Conservation (phyloP, 2,113 vertebrate genomes). For the Lophius piscatorius region DNA sequence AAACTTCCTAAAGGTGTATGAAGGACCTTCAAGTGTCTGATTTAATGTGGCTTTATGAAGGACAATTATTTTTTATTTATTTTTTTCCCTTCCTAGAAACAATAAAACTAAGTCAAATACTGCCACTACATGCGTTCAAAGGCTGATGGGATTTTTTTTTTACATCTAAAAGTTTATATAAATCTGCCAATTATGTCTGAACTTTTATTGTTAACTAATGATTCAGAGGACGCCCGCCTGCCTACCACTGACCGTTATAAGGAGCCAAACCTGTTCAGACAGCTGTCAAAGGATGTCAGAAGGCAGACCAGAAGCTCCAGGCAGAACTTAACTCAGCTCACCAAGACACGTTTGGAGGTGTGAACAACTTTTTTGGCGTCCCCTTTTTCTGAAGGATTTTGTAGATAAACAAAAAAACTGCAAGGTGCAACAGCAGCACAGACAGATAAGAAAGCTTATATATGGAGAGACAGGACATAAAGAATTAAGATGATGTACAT, state of each 20-base stretch:
- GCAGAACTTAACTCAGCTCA: constrained; percentile 47
- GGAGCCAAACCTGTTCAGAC: constrained; percentile 64
- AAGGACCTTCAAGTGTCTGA: constrained; percentile 6
- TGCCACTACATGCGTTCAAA: constrained; percentile 10
- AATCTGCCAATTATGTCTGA: no score
- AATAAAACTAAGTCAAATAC: constrained; percentile 10
- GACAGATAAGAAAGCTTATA: neutral
- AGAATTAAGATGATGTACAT: neutral
- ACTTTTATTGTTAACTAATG: constrained; percentile 28
- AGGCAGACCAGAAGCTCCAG: constrained; percentile 45
- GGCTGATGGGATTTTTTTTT: no score
- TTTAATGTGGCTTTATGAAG: neutral
- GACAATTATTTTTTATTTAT: constrained; percentile 3
- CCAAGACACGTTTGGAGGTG: constrained; percentile 53
- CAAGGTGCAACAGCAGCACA: constrained; percentile 1
- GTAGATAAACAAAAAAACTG: constrained; percentile 21
- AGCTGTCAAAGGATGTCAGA: constrained; percentile 71
- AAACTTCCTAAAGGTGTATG: no score
- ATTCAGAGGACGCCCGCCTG: constrained; percentile 39
- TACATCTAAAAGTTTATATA: no score
- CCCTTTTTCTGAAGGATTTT: constrained; percentile 50
- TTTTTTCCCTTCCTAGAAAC: neutral
- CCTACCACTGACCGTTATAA: constrained; percentile 39
- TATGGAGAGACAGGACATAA: neutral
- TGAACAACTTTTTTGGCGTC: constrained; percentile 67